Evolutionary conservation across 2,797 vertebrate species (phyloP), one percentile per base, ranked within the genome.

Genomic region (Coregonus suidteri): DNA sequence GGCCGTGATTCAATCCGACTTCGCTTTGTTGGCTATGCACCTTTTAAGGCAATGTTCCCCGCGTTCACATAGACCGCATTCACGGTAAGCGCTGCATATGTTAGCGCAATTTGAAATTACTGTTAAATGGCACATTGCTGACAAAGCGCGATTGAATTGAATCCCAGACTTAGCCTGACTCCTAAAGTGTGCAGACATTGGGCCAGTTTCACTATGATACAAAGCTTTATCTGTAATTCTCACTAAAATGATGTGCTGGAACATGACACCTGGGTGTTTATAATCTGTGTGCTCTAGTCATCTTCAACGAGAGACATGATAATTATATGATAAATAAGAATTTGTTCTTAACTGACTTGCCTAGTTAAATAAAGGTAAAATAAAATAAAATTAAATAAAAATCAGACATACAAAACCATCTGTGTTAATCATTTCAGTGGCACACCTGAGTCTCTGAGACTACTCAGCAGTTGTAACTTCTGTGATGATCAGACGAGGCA

Each of bases 401-500:
- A 78, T 84, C 84, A 81, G 75, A 73, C 67, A 83, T 78, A 78
- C 83, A 77, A 81, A 82, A 88, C 35, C 75, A 73, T 68, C 82
- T 75, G 69, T 83, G 74, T 81, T 67, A 9, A 67, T 85, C 75
- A 80, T 79, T 77, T 71, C 41, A 7, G 41, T 73, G 81, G 82
- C 78, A 83, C 83, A 85, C 81, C 87, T 87, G 88, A 64, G 62
- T 83, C 87, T 82, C 82, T 76, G 88, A 11, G 9, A 81, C 74
- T 84, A 69, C 72, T 16, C 75, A 81, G 78, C 86, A 87, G 87
- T 90, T 84, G 85, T 85, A 83, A 83, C 79, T 69, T 78, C 76
- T 80, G 87, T 88, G 89, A 90, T 91, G 86, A 88, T 77, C 1
- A 75, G 41, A 52, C 37, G 76, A 87, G 77, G 82, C 81, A 80